phyloP scores from a whole-genome alignment of 2,888 invertebrate genomes.

The Aethes cnicana region DNA sequence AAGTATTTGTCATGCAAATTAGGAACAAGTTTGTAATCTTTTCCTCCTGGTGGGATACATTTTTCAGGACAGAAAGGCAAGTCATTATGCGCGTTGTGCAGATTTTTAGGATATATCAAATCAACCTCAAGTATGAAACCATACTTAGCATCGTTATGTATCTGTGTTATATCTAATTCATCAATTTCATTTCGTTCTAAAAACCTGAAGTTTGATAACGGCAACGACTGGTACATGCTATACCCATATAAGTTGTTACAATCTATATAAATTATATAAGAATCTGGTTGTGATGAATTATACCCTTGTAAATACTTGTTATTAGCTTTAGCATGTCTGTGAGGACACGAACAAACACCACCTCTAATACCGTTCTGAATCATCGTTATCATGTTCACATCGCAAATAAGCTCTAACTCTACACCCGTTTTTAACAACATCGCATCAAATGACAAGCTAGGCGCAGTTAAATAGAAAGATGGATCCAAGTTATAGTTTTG shows the following conservation, averaged over 20 bases:
- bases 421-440: background rate
- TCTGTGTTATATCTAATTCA: slow-evolving; percentile 13
- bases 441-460: slow-evolving; percentile 3
- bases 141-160: slow-evolving; percentile 27
- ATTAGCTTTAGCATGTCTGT: background rate
- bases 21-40: slow-evolving; percentile 3
- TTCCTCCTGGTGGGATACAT: slow-evolving; percentile 31
- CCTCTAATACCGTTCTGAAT: background rate
- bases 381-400: too few species aligned
- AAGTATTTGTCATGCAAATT: slow-evolving; percentile 5
- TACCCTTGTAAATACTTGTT: background rate
- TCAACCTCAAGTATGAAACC: slow-evolving; percentile 43
- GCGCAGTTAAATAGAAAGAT: background rate
- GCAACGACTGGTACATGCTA: slow-evolving; percentile 7
- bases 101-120: slow-evolving; percentile 29
- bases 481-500: slow-evolving; percentile 6
- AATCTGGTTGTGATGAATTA: background rate
- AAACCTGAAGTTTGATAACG: slow-evolving; percentile 17
- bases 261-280: slow-evolving; percentile 9
- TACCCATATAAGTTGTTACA: slow-evolving; percentile 23
- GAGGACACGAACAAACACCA: background rate
- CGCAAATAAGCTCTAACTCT: background rate
- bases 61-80: slow-evolving; percentile 33
- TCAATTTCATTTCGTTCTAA: slow-evolving; percentile 21
- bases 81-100: slow-evolving; percentile 32